These are phyloP conservation scores for Ceratina calcarata DNA, from an alignment of 1,140 invertebrate genomes.

Conservation along the genomic window DNA sequence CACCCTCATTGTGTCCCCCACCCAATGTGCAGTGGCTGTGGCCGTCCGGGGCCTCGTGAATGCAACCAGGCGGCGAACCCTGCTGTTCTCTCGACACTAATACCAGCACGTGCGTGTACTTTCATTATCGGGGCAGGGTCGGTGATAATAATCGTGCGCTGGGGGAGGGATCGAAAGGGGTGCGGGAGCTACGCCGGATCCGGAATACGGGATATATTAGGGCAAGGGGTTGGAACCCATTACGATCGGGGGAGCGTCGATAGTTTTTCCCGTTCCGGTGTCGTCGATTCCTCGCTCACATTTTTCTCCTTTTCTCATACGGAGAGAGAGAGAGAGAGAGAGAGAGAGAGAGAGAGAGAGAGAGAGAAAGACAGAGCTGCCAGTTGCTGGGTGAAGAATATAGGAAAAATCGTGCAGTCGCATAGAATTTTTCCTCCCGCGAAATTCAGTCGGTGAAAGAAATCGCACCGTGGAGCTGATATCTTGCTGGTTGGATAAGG, in stretches of 20 bases:
- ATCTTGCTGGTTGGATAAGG: constrained; percentile 30
- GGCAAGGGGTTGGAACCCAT: constrained; percentile 51
- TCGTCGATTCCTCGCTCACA: constrained; percentile 14
- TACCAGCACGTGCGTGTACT: constrained; percentile 54
- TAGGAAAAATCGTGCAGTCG: background rate
- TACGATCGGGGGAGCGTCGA: constrained; percentile 23
- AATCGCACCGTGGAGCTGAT: constrained; percentile 25
- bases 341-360: too few species aligned
- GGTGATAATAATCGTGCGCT: constrained; percentile 63
- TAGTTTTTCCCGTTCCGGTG: constrained; percentile 40
- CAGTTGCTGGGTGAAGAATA: too few species aligned
- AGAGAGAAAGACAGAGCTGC: too few species aligned
- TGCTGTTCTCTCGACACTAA: constrained; percentile 52
- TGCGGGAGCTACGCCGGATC: constrained; percentile 26
- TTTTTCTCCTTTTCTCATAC: background rate
- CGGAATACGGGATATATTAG: constrained; percentile 53
- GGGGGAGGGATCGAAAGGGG: constrained; percentile 33
- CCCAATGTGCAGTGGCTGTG: constrained; percentile 16
- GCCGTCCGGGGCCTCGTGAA: constrained; percentile 42
- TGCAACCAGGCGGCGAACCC: constrained; percentile 65
- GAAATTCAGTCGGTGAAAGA: constrained; percentile 16
- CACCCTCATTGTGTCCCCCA: constrained; percentile 35
- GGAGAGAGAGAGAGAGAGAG: too few species aligned
- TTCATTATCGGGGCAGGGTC: constrained; percentile 62
- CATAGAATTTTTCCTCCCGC: constrained; percentile 10